These are phyloP conservation scores for Aricia artaxerxes DNA, from an alignment of 2,888 invertebrate genomes.

Conservation along the genomic window DNA sequence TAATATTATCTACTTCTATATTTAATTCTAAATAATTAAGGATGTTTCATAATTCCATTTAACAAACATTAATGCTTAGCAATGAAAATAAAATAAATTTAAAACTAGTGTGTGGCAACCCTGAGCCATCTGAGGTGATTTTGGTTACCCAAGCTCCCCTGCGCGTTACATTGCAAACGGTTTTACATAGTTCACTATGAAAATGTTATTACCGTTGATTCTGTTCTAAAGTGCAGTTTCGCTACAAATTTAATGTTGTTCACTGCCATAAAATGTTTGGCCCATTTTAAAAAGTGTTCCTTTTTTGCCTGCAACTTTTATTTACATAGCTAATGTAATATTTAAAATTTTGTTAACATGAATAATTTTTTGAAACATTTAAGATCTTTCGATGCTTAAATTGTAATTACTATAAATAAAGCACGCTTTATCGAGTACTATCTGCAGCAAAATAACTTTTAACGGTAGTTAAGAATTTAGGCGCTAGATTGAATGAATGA, in stretches of 20 bases:
- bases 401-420: not conserved
- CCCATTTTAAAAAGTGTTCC: conserved; percentile 16
- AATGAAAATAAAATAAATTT: not conserved
- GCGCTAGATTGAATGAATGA: not conserved
- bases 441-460: not conserved
- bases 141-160: conserved; percentile 30
- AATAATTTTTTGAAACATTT: not conserved
- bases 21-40: no score
- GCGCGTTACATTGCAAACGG: conserved; percentile 30
- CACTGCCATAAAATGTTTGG: conserved; percentile 5
- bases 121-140: conserved; percentile 29
- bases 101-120: not conserved
- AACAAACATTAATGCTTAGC: no score
- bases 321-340: not conserved
- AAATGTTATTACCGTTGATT: conserved; percentile 33
- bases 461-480: conserved; percentile 32
- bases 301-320: not conserved
- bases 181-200: conserved; percentile 35
- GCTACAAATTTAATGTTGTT: conserved; percentile 4
- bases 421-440: not conserved
- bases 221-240: conserved; percentile 25
- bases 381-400: no score
- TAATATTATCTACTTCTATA: no score
- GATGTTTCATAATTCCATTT: no score
- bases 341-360: not conserved